Evolutionary conservation across 1,140 invertebrate species (phyloP).

Genomic region (Drosophila biarmipes): DNA sequence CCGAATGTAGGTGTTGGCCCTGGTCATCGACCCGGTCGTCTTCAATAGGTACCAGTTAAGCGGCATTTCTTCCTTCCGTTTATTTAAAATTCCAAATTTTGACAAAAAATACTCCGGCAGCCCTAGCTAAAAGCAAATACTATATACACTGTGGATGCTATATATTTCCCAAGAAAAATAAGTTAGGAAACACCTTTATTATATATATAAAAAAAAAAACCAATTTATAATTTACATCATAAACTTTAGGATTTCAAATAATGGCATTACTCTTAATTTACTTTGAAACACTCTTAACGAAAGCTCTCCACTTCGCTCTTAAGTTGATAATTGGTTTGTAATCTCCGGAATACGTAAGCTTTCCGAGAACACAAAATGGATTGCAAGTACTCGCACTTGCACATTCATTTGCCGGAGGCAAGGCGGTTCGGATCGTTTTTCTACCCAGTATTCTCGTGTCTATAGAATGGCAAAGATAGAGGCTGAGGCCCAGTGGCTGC

Average conservation of each 20-base stretch:
- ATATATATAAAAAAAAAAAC: too few relatives aligned
- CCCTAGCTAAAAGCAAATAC: background rate
- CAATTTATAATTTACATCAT: too few relatives aligned
- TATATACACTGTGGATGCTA: too few relatives aligned
- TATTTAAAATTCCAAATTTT: slow-evolving; percentile 25
- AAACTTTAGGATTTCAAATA: too few relatives aligned
- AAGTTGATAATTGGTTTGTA: background rate
- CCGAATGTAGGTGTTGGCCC: slow-evolving; percentile 5
- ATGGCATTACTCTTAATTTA: background rate
- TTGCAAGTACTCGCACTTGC: background rate
- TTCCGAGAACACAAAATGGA: slow-evolving; percentile 3
- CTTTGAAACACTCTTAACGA: background rate
- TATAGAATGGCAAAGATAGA: slow-evolving; percentile 44
- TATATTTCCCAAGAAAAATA: too few relatives aligned
- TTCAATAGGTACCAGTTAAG: slow-evolving; percentile 22
- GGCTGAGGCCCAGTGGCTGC: slow-evolving; percentile 57
- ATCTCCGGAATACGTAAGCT: slow-evolving; percentile 3
- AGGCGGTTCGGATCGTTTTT: slow-evolving; percentile 5
- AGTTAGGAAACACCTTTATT: too few relatives aligned
- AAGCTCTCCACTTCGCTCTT: background rate
- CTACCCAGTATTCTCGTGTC: background rate
- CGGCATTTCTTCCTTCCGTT: background rate
- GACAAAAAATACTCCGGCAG: background rate
- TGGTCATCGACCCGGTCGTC: slow-evolving; percentile 11
- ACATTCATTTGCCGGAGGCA: slow-evolving; percentile 21